Evolutionary conservation across 2,113 vertebrate species (phyloP).

Genomic region (Meleagris gallopavo): DNA sequence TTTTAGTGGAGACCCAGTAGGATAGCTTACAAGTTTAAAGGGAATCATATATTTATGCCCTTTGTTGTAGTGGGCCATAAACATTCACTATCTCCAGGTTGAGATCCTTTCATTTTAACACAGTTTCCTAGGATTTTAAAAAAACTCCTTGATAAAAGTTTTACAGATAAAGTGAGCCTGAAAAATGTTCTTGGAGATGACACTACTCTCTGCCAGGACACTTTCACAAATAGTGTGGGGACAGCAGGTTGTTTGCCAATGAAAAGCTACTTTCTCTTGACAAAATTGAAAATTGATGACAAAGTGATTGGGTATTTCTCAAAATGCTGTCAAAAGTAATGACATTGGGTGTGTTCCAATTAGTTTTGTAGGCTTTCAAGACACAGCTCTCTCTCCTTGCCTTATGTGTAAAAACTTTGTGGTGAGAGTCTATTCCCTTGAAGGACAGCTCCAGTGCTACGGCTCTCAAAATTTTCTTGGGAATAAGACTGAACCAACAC

Average conservation of each 20-base stretch:
- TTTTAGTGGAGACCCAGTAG: neutral
- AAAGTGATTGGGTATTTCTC: conserved; percentile 76
- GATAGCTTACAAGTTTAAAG: neutral
- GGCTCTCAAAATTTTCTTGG: neutral
- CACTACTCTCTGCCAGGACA: conserved; percentile 73
- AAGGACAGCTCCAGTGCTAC: conserved; percentile 52
- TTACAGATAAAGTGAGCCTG: conserved; percentile 60
- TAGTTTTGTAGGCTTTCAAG: conserved; percentile 67
- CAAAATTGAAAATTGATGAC: conserved; percentile 76
- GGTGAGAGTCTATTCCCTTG: neutral
- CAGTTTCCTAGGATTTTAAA: conserved; percentile 3
- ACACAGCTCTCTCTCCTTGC: conserved; percentile 66
- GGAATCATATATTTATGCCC: neutral
- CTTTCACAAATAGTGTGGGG: conserved; percentile 71
- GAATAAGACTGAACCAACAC: neutral
- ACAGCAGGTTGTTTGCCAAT: conserved; percentile 74
- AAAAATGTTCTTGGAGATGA: conserved; percentile 70
- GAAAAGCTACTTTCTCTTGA: conserved; percentile 69
- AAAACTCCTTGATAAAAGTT: conserved; percentile 58
- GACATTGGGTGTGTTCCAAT: conserved; percentile 71
- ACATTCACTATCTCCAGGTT: conserved; percentile 1
- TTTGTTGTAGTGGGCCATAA: conserved; percentile 20
- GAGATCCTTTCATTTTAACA: conserved; percentile 35
- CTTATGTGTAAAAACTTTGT: conserved; percentile 66
- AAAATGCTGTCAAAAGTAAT: conserved; percentile 73